Evolutionary conservation across 1,140 invertebrate genomes (phyloP).

Genomic region (Lanistes nyassanus): DNA sequence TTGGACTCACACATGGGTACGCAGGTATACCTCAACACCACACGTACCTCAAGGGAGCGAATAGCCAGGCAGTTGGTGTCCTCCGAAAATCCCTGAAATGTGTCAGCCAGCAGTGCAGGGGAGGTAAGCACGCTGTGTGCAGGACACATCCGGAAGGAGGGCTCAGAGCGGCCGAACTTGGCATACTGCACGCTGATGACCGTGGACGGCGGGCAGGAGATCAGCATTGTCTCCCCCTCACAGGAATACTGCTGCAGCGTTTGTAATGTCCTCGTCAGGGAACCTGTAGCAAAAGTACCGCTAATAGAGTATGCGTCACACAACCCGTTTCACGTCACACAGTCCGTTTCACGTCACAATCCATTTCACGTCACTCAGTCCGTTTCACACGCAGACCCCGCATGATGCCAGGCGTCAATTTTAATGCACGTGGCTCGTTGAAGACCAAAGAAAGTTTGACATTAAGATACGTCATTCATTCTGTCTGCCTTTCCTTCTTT

Average conservation of each 20-base stretch:
- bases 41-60: constrained; percentile 55
- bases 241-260: constrained; percentile 89
- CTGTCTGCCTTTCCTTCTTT: no score
- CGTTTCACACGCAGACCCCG: no score
- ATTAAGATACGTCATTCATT: no score
- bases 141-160: constrained; percentile 52
- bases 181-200: constrained; percentile 88
- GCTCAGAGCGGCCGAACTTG: constrained; percentile 69
- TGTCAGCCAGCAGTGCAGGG: neutral
- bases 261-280: constrained; percentile 85
- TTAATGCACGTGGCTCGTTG: no score
- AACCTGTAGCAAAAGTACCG: constrained; percentile 71
- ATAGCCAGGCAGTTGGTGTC: constrained; percentile 60
- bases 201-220: constrained; percentile 86
- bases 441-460: no score
- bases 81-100: constrained; percentile 31
- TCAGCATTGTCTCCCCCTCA: constrained; percentile 83
- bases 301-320: neutral
- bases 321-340: no score
- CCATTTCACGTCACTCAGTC: no score
- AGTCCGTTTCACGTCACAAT: no score
- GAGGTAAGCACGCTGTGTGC: neutral
- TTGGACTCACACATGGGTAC: neutral
- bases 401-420: no score
- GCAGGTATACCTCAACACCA: neutral